Evolutionary conservation across 2,888 invertebrate species (phyloP).

Genomic region (Podotricha telesiphe): DNA sequence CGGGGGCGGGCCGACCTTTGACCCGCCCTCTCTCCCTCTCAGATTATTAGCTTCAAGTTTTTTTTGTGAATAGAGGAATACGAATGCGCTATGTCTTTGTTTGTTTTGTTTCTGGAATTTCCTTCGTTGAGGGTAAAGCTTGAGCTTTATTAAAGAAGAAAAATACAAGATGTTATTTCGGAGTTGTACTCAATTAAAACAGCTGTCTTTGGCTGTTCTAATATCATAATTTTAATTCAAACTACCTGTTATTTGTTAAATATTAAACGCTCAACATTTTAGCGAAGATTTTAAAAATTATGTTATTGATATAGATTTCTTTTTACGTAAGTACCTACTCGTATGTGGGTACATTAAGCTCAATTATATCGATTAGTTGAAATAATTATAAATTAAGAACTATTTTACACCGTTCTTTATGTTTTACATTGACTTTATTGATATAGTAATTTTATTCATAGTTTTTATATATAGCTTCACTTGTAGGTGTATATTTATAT

Average conservation of each 20-base stretch:
- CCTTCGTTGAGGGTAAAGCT: neutral
- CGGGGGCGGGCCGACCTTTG: constrained; percentile 55
- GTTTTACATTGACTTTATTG: no score
- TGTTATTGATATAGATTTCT: neutral
- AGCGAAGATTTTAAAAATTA: neutral
- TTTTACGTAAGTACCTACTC: no score
- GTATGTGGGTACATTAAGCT: no score
- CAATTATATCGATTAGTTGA: no score
- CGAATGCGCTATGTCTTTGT: constrained; percentile 28
- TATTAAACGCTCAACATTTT: neutral
- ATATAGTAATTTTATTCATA: no score
- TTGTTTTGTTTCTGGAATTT: neutral
- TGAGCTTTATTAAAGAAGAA: neutral
- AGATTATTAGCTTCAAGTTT: constrained; percentile 38
- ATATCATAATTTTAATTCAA: neutral
- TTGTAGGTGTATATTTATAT: no score
- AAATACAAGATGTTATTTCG: neutral
- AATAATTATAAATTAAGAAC: no score
- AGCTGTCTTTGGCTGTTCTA: neutral
- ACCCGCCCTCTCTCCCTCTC: constrained; percentile 50
- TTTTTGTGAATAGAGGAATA: constrained; percentile 30
- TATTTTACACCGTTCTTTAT: no score
- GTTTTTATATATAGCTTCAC: no score
- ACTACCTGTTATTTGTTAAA: neutral
- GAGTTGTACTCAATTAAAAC: neutral